Percentiles rank a stretch among this genome's conserved stretches.
Conservation (phyloP, 2,888 invertebrate species). For the Rhagophthalmus giganteus region DNA sequence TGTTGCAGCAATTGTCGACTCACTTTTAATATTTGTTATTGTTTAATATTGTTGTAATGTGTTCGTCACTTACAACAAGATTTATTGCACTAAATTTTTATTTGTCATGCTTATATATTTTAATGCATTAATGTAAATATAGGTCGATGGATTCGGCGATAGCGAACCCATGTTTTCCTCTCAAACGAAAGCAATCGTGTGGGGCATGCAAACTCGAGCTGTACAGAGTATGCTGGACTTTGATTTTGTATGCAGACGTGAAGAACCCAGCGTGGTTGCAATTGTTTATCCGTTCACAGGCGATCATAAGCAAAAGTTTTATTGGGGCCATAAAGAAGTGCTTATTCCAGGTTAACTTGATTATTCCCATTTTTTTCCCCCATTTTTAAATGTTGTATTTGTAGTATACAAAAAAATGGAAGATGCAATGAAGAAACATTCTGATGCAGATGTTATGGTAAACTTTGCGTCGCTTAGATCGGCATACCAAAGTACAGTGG, state of each 20-base stretch:
- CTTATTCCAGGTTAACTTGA: slow-evolving; percentile 48
- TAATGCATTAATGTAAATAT: too few relatives aligned
- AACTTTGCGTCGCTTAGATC: slow-evolving; percentile 98
- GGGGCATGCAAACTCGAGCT: slow-evolving; percentile 99
- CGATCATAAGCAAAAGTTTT: slow-evolving; percentile 99
- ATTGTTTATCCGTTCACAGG: slow-evolving; percentile 98
- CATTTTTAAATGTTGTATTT: slow-evolving; percentile 7
- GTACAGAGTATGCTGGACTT: slow-evolving; percentile 97
- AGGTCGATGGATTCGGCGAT: slow-evolving; percentile 46
- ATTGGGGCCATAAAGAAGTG: slow-evolving; percentile 99
- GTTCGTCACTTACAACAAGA: too few relatives aligned
- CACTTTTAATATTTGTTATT: too few relatives aligned
- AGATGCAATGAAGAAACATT: slow-evolving; percentile 93
- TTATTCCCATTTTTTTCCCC: too few relatives aligned
- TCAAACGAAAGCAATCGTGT: slow-evolving; percentile 89
- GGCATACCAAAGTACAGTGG: slow-evolving; percentile 94
- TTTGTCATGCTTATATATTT: too few relatives aligned
- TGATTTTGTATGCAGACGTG: slow-evolving; percentile 89
- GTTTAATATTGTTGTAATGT: too few relatives aligned
- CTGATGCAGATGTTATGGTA: slow-evolving; percentile 92
- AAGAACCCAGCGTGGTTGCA: slow-evolving; percentile 90
- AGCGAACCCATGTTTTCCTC: slow-evolving; percentile 71
- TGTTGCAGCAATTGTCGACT: too few relatives aligned
- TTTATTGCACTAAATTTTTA: too few relatives aligned
- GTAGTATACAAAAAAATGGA: slow-evolving; percentile 93